Percentiles rank a stretch among this genome's conserved stretches.
phyloP scores from a whole-genome alignment of 53 echinoderm and acorn worm species.

The Actinopyga echinites region DNA sequence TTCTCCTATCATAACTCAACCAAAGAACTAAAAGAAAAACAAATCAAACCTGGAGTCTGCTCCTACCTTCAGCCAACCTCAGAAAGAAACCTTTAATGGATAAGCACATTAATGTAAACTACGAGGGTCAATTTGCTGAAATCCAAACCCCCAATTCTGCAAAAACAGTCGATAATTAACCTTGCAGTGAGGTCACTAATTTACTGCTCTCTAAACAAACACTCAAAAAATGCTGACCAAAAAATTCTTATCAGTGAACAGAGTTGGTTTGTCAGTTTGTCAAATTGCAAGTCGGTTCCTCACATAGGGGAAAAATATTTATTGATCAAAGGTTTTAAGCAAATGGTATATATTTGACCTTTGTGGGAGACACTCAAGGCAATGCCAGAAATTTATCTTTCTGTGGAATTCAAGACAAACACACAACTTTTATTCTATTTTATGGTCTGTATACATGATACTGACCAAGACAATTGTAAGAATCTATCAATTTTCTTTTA shows the following conservation, averaged over 20 bases:
- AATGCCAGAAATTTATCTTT: slow-evolving; percentile 15
- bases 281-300: slow-evolving; percentile 19
- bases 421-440: not conserved
- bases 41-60: not conserved
- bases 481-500: too few relatives aligned
- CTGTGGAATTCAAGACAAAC: slow-evolving; percentile 4
- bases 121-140: slow-evolving; percentile 26
- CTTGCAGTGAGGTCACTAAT: slow-evolving; percentile 25
- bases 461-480: slow-evolving; percentile 18
- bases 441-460: slow-evolving; percentile 10
- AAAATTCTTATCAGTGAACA: slow-evolving; percentile 3
- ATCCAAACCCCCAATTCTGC: not conserved
- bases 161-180: slow-evolving; percentile 24
- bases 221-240: not conserved
- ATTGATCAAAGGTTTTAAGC: slow-evolving; percentile 34
- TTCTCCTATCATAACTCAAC: not conserved
- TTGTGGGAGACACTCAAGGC: slow-evolving; percentile 20
- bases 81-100: not conserved
- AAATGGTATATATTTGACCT: slow-evolving; percentile 42
- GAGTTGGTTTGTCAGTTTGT: not conserved
- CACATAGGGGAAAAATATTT: slow-evolving; percentile 28
- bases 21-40: not conserved
- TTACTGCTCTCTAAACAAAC: slow-evolving; percentile 35
- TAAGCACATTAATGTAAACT: slow-evolving; percentile 34
- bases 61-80: not conserved